A percentile compares a stretch with the other conserved stretches of the same genome.
Evolutionary conservation across 1,140 invertebrate species (phyloP).

Genomic region (Bilobella aurantiaca): DNA sequence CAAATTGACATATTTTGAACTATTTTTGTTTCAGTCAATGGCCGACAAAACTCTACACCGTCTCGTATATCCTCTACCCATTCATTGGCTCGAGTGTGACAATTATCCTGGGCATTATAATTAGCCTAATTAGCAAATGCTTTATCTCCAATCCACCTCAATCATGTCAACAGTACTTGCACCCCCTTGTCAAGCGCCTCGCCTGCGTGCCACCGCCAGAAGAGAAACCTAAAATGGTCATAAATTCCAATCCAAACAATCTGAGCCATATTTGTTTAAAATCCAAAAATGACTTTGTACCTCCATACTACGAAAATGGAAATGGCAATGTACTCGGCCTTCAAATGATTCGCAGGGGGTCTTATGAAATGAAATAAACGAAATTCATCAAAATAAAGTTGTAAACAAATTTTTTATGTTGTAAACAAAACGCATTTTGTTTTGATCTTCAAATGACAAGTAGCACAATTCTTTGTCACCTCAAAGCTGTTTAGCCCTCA

Average conservation of each 20-base stretch:
- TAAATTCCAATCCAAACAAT: neutral
- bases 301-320: neutral
- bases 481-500: no score
- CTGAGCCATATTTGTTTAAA: neutral
- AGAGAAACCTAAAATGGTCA: neutral
- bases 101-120: constrained; percentile 15
- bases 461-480: no score
- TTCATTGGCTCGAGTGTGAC: constrained; percentile 31
- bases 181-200: neutral
- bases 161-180: neutral
- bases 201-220: neutral
- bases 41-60: constrained; percentile 34
- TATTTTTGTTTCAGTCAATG: constrained; percentile 23
- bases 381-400: no score
- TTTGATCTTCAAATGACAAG: no score
- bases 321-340: neutral
- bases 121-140: constrained; percentile 21
- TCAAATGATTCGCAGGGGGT: neutral
- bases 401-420: no score
- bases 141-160: neutral
- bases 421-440: no score
- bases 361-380: neutral
- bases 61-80: constrained; percentile 33
- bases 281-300: neutral
- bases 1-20: neutral